A percentile compares a stretch with the other conserved stretches of the same genome.
Evolutionary conservation across 2,797 vertebrate genomes (phyloP).

Genomic region (Scarus forsteni): DNA sequence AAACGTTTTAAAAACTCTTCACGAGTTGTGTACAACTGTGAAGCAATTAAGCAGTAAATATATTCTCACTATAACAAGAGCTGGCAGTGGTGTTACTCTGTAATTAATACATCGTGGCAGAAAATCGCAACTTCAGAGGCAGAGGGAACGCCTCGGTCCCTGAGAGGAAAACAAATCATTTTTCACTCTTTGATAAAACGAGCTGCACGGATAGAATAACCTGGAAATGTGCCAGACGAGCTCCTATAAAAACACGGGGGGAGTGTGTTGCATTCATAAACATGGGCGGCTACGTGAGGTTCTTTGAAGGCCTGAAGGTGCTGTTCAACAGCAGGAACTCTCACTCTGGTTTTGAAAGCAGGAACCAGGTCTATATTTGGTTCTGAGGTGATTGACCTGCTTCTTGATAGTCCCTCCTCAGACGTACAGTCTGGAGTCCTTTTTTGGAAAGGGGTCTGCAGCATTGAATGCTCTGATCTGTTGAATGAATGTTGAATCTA

Average conservation of each 20-base stretch:
- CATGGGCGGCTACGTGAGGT: conserved; percentile 13
- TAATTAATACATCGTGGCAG: conserved; percentile 4
- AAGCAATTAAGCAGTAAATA: not conserved
- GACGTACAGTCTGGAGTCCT: no score
- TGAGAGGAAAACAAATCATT: conserved; percentile 8
- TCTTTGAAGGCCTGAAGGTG: conserved; percentile 23
- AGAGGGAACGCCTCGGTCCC: conserved; percentile 6
- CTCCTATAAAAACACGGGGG: conserved; percentile 33
- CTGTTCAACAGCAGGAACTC: not conserved
- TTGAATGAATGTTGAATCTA: no score
- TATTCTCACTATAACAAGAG: conserved; percentile 13
- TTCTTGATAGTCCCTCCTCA: no score
- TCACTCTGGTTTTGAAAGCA: no score
- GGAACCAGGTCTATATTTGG: no score
- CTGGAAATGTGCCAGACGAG: conserved; percentile 28
- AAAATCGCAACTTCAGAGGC: conserved; percentile 6
- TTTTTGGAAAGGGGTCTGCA: no score
- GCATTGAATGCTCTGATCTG: no score
- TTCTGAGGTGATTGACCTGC: no score
- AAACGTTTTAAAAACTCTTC: not conserved
- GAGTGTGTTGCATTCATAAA: not conserved
- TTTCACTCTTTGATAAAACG: conserved; percentile 35
- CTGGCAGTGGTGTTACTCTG: not conserved
- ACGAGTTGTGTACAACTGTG: not conserved
- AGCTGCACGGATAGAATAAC: conserved; percentile 25